Base-by-base conservation (phyloP, 2,888 invertebrate genomes). In the Melolontha melolontha region DNA sequence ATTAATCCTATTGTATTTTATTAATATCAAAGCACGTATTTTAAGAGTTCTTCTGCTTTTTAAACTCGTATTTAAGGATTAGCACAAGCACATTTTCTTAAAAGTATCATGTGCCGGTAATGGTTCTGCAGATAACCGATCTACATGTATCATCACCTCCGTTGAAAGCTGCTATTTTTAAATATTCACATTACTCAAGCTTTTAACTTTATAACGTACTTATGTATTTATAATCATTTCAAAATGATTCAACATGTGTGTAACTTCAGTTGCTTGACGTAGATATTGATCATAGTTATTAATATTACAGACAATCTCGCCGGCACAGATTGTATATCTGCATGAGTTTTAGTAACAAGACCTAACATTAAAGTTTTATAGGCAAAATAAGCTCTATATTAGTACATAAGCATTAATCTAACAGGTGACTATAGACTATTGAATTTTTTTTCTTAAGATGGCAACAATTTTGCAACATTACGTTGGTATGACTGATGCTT, bases 131-230 rank as follows among this genome's bases (percentile, higher is more conserved):
- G 44, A 59, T 55, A 59, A 44, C 29, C 27, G 59, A 42, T 59
- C 29, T 59, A 44, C 29, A 59, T 59, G 41, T 29, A 44, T 59
- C 59, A 59, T 44, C 59, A 59, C 59, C 44, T 59, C 42, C 34
- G 27, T 44, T 59, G 44, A 59, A 47, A 59, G 59, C 59, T 10
- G 29, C 44, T 44, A 44, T 59, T 59, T 59, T 59, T 59, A 59
- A 59, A 59, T 59, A 44, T 29, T 27, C 44, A 59, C 42, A 47
- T 59, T 59, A 59, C 59, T 59, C 29, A 59, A 59, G 59, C 59
- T 59, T 59, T 59, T 59, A 59, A 59, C 59, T 59, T 59, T 59
- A 59, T 59, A 44, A 44, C 59, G 59, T 47, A 59, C 41, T 47
- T 59, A 34, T 34, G 34, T 34, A 59, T 59, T 59, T 59, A 59